These are phyloP conservation scores for Brachionus asplanchnoidis DNA, from an alignment of 1,140 invertebrate genomes.

Conservation along the genomic window DNA sequence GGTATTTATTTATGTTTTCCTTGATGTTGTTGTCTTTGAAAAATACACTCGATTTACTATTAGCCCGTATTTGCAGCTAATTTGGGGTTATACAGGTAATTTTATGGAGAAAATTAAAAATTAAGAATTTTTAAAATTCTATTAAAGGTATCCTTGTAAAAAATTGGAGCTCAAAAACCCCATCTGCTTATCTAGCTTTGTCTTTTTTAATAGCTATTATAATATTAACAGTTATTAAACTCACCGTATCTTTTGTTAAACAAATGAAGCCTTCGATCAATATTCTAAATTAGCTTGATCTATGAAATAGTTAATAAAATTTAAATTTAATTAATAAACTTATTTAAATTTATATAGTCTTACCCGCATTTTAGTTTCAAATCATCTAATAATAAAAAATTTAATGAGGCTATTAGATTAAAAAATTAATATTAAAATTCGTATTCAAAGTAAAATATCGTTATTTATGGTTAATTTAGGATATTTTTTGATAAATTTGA, in stretches of 20 bases:
- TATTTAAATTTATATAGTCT: too few species aligned
- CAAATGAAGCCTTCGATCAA: not conserved
- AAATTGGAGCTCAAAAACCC: not conserved
- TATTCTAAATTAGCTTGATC: not conserved
- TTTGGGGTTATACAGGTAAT: not conserved
- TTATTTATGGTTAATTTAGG: too few species aligned
- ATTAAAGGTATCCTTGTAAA: not conserved
- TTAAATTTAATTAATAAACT: too few species aligned
- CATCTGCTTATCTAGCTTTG: not conserved
- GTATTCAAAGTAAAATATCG: too few species aligned
- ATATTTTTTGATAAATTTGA: too few species aligned
- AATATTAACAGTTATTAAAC: not conserved
- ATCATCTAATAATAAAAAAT: too few species aligned
- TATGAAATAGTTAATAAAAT: too few species aligned
- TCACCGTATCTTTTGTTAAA: not conserved
- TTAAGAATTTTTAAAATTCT: not conserved
- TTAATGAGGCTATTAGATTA: too few species aligned
- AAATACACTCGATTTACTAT: not conserved
- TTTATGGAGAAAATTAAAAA: not conserved
- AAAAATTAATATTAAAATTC: too few species aligned
- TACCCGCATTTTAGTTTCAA: too few species aligned
- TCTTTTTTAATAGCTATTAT: not conserved
- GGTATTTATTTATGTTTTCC: not conserved
- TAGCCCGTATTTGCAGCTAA: not conserved
- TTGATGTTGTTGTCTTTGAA: not conserved